These are phyloP conservation scores for Hyposmocoma kahamanoa DNA, from an alignment of 1,140 invertebrate species.

Conservation along the genomic window DNA sequence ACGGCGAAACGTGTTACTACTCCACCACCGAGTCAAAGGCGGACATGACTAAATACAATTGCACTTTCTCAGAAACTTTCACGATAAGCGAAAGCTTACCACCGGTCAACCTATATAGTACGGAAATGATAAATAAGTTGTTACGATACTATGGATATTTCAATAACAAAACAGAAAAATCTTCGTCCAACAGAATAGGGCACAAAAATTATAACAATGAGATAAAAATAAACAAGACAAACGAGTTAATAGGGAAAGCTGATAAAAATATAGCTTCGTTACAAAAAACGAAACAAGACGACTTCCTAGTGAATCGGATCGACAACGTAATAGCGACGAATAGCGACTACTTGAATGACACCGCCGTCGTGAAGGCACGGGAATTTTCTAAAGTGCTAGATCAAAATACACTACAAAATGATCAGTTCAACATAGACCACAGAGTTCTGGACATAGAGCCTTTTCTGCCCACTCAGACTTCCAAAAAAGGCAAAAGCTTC, in stretches of 20 bases:
- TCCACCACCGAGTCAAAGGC: conserved; percentile 52
- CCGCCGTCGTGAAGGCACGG: conserved; percentile 25
- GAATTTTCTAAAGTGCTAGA: conserved; percentile 41
- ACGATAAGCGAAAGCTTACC: conserved; percentile 64
- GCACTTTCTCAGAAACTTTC: conserved; percentile 65
- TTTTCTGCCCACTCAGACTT: conserved; percentile 21
- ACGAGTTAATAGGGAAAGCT: conserved; percentile 16
- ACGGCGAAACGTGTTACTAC: conserved; percentile 63
- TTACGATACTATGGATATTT: conserved; percentile 60
- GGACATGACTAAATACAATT: conserved; percentile 61
- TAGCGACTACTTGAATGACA: conserved; percentile 43
- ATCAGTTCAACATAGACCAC: conserved; percentile 40
- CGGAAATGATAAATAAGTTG: conserved; percentile 68
- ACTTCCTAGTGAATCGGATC: conserved; percentile 15
- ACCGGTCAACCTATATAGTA: conserved; percentile 64
- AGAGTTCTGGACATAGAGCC: conserved; percentile 43
- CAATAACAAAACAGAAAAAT: conserved; percentile 59
- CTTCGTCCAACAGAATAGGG: conserved; percentile 20
- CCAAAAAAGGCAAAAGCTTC: conserved; percentile 20
- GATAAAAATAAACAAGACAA: conserved; percentile 12
- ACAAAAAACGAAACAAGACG: conserved; percentile 9
- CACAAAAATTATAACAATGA: conserved; percentile 18
- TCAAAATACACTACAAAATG: conserved; percentile 42
- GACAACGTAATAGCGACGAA: conserved; percentile 34
- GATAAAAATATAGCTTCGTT: conserved; percentile 15